Evolutionary conservation across 1,140 invertebrate genomes (phyloP).

Genomic region (Eurosta solidaginis): DNA sequence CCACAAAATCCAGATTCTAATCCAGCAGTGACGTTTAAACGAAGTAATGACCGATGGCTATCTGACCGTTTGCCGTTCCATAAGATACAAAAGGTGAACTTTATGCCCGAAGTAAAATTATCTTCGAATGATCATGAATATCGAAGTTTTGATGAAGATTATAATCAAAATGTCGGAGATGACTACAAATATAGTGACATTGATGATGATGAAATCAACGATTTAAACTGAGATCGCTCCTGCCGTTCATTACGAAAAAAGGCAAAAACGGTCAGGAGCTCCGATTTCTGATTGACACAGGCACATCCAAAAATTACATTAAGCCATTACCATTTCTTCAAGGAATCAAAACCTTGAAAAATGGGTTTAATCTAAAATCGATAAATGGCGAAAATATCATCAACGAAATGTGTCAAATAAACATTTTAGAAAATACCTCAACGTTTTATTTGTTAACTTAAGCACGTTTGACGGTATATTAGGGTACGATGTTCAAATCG

Average conservation of each 20-base stretch:
- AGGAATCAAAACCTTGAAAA: no score
- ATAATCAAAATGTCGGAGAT: neutral
- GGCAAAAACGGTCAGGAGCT: neutral
- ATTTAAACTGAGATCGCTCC: neutral
- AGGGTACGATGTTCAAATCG: neutral
- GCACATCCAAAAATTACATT: neutral
- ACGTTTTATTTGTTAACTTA: neutral
- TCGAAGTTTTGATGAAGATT: neutral
- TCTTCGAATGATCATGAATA: neutral
- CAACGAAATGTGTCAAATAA: no score
- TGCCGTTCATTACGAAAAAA: neutral
- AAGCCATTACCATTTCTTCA: no score
- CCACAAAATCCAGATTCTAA: no score
- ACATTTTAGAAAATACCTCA: no score
- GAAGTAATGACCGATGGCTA: neutral
- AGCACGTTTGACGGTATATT: neutral
- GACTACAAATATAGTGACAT: neutral
- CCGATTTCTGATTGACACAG: neutral
- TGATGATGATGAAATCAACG: neutral
- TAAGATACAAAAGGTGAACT: neutral
- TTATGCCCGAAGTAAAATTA: no score
- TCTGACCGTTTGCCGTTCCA: neutral
- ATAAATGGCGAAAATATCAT: neutral
- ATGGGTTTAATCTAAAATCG: neutral
- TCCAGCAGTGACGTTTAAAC: no score